Percentiles rank a stretch among this genome's conserved stretches.
These are phyloP conservation scores for Axinella damicornis DNA, from an alignment of 37 sponge, comb jelly and placozoan genomes.

Conservation along the genomic window DNA sequence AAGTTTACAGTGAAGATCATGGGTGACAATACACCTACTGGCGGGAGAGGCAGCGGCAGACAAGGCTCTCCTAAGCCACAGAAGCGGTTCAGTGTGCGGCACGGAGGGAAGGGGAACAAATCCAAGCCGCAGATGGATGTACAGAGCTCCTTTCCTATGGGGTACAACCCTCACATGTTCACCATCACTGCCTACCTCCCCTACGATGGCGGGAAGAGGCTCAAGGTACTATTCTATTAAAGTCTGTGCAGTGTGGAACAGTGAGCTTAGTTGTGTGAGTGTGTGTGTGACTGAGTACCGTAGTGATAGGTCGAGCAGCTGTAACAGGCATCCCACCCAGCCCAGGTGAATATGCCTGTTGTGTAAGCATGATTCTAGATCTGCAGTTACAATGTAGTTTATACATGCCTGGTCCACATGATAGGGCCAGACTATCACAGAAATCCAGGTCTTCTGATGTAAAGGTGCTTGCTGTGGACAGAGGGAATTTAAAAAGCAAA, in stretches of 20 bases:
- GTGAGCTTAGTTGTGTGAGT: background rate
- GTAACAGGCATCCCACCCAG: no score
- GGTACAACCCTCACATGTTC: slow-evolving; percentile 45
- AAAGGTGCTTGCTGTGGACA: no score
- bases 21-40: slow-evolving; percentile 5
- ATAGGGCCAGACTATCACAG: no score
- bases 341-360: no score
- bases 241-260: slow-evolving; percentile 14
- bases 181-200: slow-evolving; percentile 80
- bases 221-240: slow-evolving; percentile 49
- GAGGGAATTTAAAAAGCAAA: no score
- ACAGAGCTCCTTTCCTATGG: background rate
- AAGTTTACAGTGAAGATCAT: slow-evolving; percentile 27
- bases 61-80: slow-evolving; percentile 39
- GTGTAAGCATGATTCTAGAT: no score
- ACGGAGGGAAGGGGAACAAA: background rate
- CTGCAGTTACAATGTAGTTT: no score
- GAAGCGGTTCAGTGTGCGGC: slow-evolving; percentile 28
- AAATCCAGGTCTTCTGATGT: no score
- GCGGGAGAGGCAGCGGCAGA: background rate
- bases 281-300: slow-evolving; percentile 1
- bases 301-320: no score
- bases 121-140: no score
- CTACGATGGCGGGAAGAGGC: slow-evolving; percentile 52
- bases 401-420: no score